phyloP scores from a whole-genome alignment of 2,797 vertebrate genomes.

The Anolis apletophallus region DNA sequence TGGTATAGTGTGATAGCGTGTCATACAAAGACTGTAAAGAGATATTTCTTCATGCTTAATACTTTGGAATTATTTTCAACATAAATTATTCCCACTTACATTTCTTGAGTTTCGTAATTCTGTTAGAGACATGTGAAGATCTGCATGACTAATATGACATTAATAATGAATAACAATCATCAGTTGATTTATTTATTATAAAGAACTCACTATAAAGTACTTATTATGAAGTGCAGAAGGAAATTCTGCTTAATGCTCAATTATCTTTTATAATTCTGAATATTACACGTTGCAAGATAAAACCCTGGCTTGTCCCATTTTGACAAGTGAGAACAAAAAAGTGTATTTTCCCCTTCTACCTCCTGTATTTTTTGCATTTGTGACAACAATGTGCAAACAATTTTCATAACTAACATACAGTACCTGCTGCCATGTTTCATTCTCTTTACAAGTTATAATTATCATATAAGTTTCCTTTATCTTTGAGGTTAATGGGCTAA shows the following conservation, averaged over 20 bases:
- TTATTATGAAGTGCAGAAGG: not conserved
- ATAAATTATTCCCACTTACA: not conserved
- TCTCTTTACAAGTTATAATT: no score
- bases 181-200: not conserved
- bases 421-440: no score
- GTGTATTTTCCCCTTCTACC: no score
- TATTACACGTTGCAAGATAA: not conserved
- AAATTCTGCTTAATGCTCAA: not conserved
- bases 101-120: not conserved
- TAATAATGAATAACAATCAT: not conserved
- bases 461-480: no score
- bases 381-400: no score
- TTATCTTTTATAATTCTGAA: not conserved
- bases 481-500: no score
- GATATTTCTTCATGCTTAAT: no score
- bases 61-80: no score
- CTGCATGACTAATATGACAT: not conserved
- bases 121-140: not conserved
- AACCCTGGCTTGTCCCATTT: no score
- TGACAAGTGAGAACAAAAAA: no score
- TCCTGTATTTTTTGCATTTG: no score
- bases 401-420: no score
- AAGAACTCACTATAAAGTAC: not conserved
- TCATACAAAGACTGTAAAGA: not conserved
- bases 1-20: not conserved